Evolutionary conservation across 1,140 invertebrate species (phyloP).

Genomic region (Drosophila burlai): DNA sequence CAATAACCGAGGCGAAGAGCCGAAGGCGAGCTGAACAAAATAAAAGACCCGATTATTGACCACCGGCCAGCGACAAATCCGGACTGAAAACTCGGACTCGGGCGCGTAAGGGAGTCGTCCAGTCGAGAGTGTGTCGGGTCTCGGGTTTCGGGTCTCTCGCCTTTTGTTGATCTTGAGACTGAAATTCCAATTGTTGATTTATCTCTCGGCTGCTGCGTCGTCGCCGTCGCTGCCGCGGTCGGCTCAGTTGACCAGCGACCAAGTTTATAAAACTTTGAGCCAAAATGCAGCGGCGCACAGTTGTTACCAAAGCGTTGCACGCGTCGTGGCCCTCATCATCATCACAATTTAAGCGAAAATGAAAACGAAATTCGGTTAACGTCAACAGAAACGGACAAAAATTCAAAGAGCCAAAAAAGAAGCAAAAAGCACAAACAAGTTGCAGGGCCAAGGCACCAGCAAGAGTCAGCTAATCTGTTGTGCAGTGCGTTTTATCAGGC

Average conservation of each 20-base stretch:
- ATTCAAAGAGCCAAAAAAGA: slow-evolving; percentile 29
- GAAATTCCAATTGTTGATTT: slow-evolving; percentile 77
- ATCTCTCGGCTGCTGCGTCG: slow-evolving; percentile 64
- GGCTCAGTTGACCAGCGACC: slow-evolving; percentile 68
- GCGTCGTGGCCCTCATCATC: slow-evolving; percentile 63
- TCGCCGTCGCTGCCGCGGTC: slow-evolving; percentile 7
- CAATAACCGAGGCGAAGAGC: slow-evolving; percentile 26
- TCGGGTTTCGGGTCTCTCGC: slow-evolving; percentile 33
- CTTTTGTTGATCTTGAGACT: slow-evolving; percentile 78
- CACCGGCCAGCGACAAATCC: slow-evolving; percentile 27
- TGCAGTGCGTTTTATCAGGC: slow-evolving; percentile 76
- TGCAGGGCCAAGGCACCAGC: slow-evolving; percentile 62
- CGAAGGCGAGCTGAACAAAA: slow-evolving; percentile 29
- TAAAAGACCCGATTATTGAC: slow-evolving; percentile 27
- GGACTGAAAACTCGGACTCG: slow-evolving; percentile 40
- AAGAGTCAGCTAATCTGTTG: slow-evolving; percentile 59
- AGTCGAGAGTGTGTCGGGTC: slow-evolving; percentile 19
- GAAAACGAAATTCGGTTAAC: slow-evolving; percentile 52
- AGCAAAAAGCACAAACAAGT: slow-evolving; percentile 56
- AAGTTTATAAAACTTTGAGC: slow-evolving; percentile 83
- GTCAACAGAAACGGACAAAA: slow-evolving; percentile 39
- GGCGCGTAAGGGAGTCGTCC: slow-evolving; percentile 29
- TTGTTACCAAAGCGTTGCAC: slow-evolving; percentile 78
- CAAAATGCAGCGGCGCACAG: slow-evolving; percentile 81
- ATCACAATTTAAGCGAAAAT: slow-evolving; percentile 42